These are phyloP conservation scores for Amphipyra berbera DNA, from an alignment of 2,888 invertebrate genomes.

Conservation along the genomic window DNA sequence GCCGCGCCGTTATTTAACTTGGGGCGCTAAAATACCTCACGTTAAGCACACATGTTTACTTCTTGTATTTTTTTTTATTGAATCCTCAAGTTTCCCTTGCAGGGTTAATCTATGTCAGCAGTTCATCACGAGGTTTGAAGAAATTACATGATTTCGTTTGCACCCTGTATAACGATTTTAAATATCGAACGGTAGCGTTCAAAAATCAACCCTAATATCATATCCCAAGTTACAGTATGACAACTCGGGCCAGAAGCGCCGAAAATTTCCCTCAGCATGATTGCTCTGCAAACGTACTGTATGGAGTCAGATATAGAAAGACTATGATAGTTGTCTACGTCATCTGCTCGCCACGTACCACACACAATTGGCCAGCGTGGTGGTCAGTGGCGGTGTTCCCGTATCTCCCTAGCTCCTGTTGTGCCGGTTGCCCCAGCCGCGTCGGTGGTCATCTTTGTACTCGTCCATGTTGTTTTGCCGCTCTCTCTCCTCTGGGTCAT, in stretches of 20 bases:
- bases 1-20: too few relatives aligned
- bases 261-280: background rate
- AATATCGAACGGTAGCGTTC: too few relatives aligned
- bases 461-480: constrained; percentile 94
- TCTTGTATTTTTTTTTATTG: too few relatives aligned
- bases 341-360: background rate
- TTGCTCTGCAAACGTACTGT: background rate
- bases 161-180: too few relatives aligned
- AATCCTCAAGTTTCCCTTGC: too few relatives aligned
- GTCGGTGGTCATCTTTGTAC: constrained; percentile 95
- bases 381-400: background rate
- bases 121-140: too few relatives aligned
- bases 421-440: constrained; percentile 96
- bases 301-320: background rate
- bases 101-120: too few relatives aligned
- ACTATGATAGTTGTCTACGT: background rate
- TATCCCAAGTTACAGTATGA: background rate
- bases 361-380: constrained; percentile 18
- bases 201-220: too few relatives aligned
- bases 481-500: constrained; percentile 92
- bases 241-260: background rate
- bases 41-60: too few relatives aligned
- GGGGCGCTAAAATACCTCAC: too few relatives aligned
- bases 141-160: too few relatives aligned
- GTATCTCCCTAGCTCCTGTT: constrained; percentile 91